A percentile compares a stretch with the other conserved stretches of the same genome.
Conservation (phyloP, 2,888 invertebrate genomes). For the Brachylomia viminalis region DNA sequence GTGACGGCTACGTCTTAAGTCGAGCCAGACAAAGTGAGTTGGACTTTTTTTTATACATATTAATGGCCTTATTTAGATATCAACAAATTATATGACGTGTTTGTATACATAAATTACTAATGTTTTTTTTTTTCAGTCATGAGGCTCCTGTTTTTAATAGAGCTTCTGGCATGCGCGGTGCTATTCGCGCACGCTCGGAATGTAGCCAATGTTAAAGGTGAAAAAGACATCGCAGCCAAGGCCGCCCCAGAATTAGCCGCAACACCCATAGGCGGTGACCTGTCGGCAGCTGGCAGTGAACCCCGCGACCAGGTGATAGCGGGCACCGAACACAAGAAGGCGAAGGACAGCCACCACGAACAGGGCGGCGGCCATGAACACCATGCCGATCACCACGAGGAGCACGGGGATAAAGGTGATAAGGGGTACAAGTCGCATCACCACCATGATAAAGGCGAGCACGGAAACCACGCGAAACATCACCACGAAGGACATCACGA, state of each 20-base stretch:
- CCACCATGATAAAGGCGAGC: slow-evolving; percentile 94
- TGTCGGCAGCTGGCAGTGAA: slow-evolving; percentile 64
- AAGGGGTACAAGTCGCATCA: slow-evolving; percentile 95
- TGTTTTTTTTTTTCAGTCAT: slow-evolving; percentile 73
- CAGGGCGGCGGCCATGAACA: slow-evolving; percentile 93
- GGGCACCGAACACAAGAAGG: slow-evolving; percentile 87
- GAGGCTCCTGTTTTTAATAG: slow-evolving; percentile 80
- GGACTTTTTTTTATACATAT: slow-evolving; percentile 12
- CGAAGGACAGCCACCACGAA: slow-evolving; percentile 89
- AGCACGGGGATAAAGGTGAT: slow-evolving; percentile 94
- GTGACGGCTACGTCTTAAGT: slow-evolving; percentile 71
- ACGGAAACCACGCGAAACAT: slow-evolving; percentile 94
- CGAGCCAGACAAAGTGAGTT: slow-evolving; percentile 65
- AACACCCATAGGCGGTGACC: slow-evolving; percentile 67
- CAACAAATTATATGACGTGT: neutral
- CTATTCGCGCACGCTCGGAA: slow-evolving; percentile 79
- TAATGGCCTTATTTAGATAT: neutral
- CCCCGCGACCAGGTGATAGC: slow-evolving; percentile 85
- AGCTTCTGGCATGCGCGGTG: slow-evolving; percentile 78
- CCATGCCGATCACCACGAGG: slow-evolving; percentile 92
- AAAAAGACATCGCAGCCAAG: slow-evolving; percentile 69
- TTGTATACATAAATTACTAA: neutral
- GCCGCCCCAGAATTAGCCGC: slow-evolving; percentile 60
- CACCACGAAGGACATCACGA: slow-evolving; percentile 94
- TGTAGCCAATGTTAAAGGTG: slow-evolving; percentile 76